Percentiles rank a stretch among this genome's conserved stretches.
Conservation (phyloP, 2,797 vertebrate genomes). For the Hydrocynus forskahlii region DNA sequence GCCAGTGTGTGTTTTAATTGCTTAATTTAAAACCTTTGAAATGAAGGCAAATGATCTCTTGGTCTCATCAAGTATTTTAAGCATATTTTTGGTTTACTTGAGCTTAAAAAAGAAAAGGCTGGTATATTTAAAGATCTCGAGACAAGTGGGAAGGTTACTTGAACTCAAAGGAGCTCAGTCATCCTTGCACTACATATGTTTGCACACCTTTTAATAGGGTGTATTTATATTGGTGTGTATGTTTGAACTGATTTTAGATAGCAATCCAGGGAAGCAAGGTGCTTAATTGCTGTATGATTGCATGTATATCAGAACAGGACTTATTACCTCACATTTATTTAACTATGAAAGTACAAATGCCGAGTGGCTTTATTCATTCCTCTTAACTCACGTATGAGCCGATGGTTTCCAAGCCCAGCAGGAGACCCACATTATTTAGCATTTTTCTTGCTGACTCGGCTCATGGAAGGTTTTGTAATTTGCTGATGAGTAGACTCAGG, state of each 20-base stretch:
- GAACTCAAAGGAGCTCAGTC: neutral
- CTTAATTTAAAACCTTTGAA: neutral
- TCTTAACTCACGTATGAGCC: neutral
- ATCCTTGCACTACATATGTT: neutral
- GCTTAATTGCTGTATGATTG: neutral
- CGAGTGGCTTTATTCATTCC: neutral
- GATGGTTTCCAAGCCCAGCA: neutral
- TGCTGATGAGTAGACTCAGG: neutral
- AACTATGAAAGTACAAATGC: neutral
- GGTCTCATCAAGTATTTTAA: neutral
- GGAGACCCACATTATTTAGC: too few species aligned
- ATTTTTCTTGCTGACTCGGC: neutral
- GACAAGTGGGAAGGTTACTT: neutral
- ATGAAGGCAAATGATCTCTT: conserved; percentile 9
- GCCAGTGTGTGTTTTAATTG: neutral
- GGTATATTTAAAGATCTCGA: neutral
- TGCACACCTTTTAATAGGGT: conserved; percentile 13
- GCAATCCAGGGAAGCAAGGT: neutral
- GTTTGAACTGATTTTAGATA: conserved; percentile 4
- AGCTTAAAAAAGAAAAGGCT: neutral
- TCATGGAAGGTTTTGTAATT: neutral
- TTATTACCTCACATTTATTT: conserved; percentile 27
- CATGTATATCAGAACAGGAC: neutral
- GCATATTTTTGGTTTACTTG: neutral
- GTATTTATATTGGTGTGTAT: conserved; percentile 13